phyloP scores from a whole-genome alignment of 1,140 invertebrate species.

The Xylocopa sonorina region DNA sequence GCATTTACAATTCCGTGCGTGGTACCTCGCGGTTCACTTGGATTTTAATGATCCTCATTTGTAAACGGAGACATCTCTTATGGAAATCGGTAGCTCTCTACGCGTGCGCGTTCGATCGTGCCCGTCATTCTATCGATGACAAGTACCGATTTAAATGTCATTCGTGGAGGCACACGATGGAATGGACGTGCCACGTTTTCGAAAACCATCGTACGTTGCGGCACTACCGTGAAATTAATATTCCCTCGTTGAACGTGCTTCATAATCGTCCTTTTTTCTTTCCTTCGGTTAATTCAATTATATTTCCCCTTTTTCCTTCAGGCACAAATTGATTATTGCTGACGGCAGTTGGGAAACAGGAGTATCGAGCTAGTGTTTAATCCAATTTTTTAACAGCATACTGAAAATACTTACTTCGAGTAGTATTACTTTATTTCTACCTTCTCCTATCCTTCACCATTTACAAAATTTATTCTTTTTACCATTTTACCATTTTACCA shows the following conservation, averaged over 20 bases:
- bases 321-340: no score
- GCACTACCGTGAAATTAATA: neutral
- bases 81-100: conserved; percentile 37
- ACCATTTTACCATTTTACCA: no score
- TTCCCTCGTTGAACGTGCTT: neutral
- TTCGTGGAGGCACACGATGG: conserved; percentile 31
- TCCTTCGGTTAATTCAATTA: neutral
- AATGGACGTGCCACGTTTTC: conserved; percentile 23
- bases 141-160: conserved; percentile 34
- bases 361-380: no score
- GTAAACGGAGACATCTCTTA: conserved; percentile 36
- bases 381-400: no score
- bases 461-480: no score
- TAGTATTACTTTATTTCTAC: no score
- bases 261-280: neutral
- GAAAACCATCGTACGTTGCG: neutral
- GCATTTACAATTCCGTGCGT: conserved; percentile 25
- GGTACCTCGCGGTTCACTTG: conserved; percentile 15
- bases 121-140: conserved; percentile 40
- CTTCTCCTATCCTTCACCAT: no score
- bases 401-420: no score
- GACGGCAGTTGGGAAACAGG: no score
- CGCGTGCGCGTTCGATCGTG: conserved; percentile 43
- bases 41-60: conserved; percentile 46
- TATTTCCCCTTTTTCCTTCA: no score